Percentiles rank a stretch among this genome's conserved stretches.
Evolutionary conservation across 2,113 vertebrate genomes (phyloP).

Genomic region (Melospiza georgiana): DNA sequence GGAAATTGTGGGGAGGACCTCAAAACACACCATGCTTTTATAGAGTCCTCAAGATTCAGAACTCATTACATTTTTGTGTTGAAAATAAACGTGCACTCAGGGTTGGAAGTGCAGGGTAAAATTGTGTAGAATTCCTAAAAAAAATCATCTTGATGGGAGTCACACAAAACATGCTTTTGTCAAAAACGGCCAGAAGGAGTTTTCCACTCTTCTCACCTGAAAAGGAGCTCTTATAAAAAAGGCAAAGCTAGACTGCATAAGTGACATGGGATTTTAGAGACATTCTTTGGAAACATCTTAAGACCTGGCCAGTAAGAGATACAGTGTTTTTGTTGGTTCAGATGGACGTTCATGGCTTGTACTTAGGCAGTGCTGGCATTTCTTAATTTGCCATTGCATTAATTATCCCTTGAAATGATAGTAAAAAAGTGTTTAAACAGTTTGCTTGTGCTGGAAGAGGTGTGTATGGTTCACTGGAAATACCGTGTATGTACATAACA

Average conservation of each 20-base stretch:
- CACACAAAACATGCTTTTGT: neutral
- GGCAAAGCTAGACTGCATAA: neutral
- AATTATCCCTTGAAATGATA: neutral
- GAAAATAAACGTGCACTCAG: neutral
- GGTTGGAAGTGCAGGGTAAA: neutral
- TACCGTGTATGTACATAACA: neutral
- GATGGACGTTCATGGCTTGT: neutral
- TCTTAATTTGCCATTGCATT: neutral
- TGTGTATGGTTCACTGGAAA: neutral
- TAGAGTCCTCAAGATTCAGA: neutral
- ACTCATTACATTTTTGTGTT: neutral
- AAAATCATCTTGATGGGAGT: neutral
- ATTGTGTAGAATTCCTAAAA: neutral
- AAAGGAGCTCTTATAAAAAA: neutral
- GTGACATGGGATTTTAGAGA: neutral
- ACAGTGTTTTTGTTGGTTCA: neutral
- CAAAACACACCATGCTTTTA: neutral
- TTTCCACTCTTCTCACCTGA: neutral
- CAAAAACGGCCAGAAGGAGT: neutral
- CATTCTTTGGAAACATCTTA: no score
- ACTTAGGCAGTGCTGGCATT: neutral
- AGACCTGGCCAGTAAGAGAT: neutral
- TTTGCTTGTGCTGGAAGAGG: neutral
- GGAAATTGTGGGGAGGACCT: slow-evolving; percentile 19
- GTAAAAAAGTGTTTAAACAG: neutral